Base-by-base conservation (phyloP, 1,140 invertebrate genomes). In the Hycleus cichorii region DNA sequence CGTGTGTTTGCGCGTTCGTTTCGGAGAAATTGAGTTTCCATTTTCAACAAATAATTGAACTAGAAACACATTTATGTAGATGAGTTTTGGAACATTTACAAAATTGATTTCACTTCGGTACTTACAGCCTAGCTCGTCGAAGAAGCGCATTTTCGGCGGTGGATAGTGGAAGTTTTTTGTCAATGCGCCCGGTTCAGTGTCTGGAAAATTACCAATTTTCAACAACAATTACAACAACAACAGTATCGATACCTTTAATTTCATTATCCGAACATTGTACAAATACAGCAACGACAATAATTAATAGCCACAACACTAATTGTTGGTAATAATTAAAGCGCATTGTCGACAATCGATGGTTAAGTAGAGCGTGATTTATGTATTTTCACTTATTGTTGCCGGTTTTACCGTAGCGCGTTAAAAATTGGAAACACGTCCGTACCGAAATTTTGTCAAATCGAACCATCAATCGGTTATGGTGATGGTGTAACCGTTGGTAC, bases 111-210 rank as follows among this genome's bases (percentile, higher is more conserved):
- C 32, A 32, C 32, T 5, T 32, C 1, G 7, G 43, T 70, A 80
- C 80, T 81, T 72, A 81, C 80, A 59, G 69, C 78, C 80, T 53
- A 81, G 71, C 63, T 80, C 78, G 56, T 80, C 80, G 65, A 81
- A 80, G 60, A 81, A 81, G 63, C 78, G 74, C 57, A 71, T 72
- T 58, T 78, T 71, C 11, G 68, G 65, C 50, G 70, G 70, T 24
- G 66, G 58, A 60, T 67, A 69, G 11, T 64, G 58, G 3, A 66
- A 49, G 56, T 67, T 65, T 25, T 59, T 48, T 32, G 32, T 4
- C 2, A 5, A 32, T 26, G 59, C 57, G 4, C 12, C 10, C 1
- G 5, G 45, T 43, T 11, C 39, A 39, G 24, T 11, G 5, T 67
- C 65, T 63, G 57, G 25, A 61, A 63, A 43, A 48, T 42, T 42